A percentile compares a stretch with the other conserved stretches of the same genome.
These are phyloP conservation scores for Pseudomugil tenellus DNA, from an alignment of 2,797 vertebrate species.

Conservation along the genomic window DNA sequence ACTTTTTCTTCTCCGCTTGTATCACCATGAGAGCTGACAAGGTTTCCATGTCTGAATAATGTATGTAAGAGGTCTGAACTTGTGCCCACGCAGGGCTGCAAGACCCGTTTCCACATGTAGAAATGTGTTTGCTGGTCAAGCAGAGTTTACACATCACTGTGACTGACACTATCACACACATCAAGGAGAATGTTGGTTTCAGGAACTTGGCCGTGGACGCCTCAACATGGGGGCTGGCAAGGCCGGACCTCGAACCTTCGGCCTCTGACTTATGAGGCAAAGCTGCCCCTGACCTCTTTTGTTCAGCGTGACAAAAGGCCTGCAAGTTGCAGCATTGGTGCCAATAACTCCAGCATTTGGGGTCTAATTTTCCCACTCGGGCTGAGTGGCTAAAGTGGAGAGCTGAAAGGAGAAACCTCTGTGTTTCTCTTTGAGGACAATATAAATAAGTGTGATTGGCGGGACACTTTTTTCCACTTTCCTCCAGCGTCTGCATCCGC, in stretches of 20 bases:
- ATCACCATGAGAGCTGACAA: not conserved
- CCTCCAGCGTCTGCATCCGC: constrained; percentile 26
- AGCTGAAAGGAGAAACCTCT: constrained; percentile 60
- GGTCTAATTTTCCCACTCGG: constrained; percentile 37
- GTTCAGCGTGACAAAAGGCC: constrained; percentile 19
- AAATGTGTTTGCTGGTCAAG: not conserved
- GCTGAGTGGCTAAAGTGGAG: constrained; percentile 37
- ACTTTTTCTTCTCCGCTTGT: not conserved
- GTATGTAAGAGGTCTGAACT: not conserved
- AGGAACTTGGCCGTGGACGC: not conserved
- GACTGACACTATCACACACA: not conserved
- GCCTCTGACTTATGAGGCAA: not conserved
- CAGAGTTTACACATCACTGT: not conserved
- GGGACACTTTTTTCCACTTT: constrained; percentile 81
- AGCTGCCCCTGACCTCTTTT: constrained; percentile 27
- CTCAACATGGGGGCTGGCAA: not conserved
- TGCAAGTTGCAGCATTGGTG: constrained; percentile 27
- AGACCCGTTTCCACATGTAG: not conserved
- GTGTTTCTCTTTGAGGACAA: constrained; percentile 56
- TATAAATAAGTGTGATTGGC: constrained; percentile 83
- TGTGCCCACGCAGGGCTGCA: not conserved
- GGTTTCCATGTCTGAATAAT: not conserved
- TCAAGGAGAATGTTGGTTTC: not conserved
- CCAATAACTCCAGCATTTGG: constrained; percentile 32
- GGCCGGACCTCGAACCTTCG: not conserved